phyloP scores from a whole-genome alignment of 2,888 invertebrate genomes.

The Tromatobia lineatoria region DNA sequence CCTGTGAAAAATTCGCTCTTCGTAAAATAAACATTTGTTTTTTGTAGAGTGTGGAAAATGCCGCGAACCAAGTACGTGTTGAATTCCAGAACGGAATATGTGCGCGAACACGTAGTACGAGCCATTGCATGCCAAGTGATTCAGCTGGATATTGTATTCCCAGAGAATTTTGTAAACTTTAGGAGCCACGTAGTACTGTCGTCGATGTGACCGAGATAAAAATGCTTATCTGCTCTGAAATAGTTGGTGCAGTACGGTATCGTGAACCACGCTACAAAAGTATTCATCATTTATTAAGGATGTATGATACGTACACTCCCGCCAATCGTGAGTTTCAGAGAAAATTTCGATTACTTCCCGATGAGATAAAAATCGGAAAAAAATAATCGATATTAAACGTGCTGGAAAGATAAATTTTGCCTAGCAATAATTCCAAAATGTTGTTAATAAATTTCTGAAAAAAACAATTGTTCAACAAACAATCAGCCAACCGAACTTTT shows the following conservation, averaged over 20 bases:
- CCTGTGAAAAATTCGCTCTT: neutral
- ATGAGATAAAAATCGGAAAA: no score
- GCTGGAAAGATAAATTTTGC: no score
- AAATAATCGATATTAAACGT: no score
- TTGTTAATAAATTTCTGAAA: no score
- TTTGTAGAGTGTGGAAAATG: slow-evolving; percentile 6
- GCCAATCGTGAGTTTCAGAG: no score
- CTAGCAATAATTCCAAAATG: no score
- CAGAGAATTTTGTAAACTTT: slow-evolving; percentile 56
- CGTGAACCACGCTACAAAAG: neutral
- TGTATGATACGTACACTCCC: no score
- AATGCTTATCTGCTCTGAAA: neutral
- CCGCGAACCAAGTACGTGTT: slow-evolving; percentile 6
- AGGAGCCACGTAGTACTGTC: neutral
- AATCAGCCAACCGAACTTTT: no score
- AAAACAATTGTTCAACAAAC: no score
- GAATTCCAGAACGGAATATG: slow-evolving; percentile 48
- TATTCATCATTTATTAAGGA: no score
- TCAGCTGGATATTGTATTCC: slow-evolving; percentile 67
- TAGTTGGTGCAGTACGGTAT: neutral
- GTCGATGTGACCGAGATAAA: slow-evolving; percentile 19
- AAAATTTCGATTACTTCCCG: no score
- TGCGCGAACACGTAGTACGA: slow-evolving; percentile 71
- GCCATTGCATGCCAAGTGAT: slow-evolving; percentile 70
- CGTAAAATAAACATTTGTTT: slow-evolving; percentile 42